Evolutionary conservation across 2,888 invertebrate species (phyloP), one percentile per base, ranked within the genome.

Genomic region (Norana najaformis): DNA sequence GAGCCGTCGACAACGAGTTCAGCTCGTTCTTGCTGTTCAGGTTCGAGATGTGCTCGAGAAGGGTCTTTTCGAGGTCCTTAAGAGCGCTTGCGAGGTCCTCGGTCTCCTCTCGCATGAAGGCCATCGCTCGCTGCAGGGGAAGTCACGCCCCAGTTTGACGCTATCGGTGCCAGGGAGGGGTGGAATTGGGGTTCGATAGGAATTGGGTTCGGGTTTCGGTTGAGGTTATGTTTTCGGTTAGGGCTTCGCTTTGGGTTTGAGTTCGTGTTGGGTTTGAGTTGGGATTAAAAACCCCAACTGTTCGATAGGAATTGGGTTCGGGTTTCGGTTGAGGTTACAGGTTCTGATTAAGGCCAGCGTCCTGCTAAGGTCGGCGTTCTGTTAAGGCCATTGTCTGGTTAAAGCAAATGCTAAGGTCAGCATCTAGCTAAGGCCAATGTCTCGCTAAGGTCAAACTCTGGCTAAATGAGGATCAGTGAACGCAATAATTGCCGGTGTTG

Each of bases 61-160:
- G 85, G 18, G 85, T 85, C 85, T 85, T 85, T 23, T 85, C 85
- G 85, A 85, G 85, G 23, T 85, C 85, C 37, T 85, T 85, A 16
- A 85, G 85, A 8, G 85, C 85, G 18, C 35, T 37, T 30, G 85
- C 37, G 1, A 85, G 37, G 35, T 85, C 85, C 36, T 37, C 85
- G 37, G 85, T 37, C 35, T 85, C 85, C 0, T 85, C 85, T 13
- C 23, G 85, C 23, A 85, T 35, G 37, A 85, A 36, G 35, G 85
- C 85, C 85, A 85, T 85, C 16, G 85, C 23, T 23, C 47, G 23
- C 47, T 23, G 23, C 69, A 69, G 69, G 11, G 69, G 69, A 69
- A 69, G 69, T 0, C 69, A 69, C 69, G 69, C 30, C n/a, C 8
- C n/a, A 23, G 11, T 53, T 30, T 30, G n/a, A 69, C n/a, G 69